phyloP scores from a whole-genome alignment of 2,113 vertebrate genomes.

The Zosterops borbonicus region DNA sequence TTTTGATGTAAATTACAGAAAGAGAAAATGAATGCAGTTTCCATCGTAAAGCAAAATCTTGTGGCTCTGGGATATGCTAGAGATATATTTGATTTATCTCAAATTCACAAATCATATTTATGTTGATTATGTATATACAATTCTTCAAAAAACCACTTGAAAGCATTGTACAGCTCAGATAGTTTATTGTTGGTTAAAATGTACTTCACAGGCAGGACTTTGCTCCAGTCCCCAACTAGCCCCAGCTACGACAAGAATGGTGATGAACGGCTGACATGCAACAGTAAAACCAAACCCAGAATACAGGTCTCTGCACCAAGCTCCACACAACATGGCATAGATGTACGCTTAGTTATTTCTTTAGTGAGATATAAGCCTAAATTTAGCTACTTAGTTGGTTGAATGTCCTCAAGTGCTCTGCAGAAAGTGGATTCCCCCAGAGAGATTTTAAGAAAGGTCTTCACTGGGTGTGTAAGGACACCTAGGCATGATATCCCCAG shows the following conservation, averaged over 20 bases:
- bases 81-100: neutral
- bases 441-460: neutral
- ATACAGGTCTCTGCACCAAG: neutral
- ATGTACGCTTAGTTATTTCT: neutral
- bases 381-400: neutral
- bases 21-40: neutral
- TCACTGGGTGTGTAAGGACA: neutral
- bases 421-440: neutral
- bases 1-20: neutral
- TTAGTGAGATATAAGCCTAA: neutral
- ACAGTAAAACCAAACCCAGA: neutral
- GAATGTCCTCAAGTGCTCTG: neutral
- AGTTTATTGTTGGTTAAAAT: neutral
- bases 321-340: neutral
- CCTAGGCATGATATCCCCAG: neutral
- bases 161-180: neutral
- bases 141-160: neutral
- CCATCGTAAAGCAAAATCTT: neutral
- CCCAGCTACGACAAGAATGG: neutral
- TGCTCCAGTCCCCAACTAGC: neutral
- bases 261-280: neutral
- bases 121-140: neutral
- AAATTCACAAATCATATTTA: neutral
- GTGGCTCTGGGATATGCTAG: neutral
- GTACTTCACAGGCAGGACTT: neutral